Evolutionary conservation across 2,113 vertebrate genomes (phyloP), one percentile per base, ranked within the genome.

Genomic region (Prietella phreatophila): DNA sequence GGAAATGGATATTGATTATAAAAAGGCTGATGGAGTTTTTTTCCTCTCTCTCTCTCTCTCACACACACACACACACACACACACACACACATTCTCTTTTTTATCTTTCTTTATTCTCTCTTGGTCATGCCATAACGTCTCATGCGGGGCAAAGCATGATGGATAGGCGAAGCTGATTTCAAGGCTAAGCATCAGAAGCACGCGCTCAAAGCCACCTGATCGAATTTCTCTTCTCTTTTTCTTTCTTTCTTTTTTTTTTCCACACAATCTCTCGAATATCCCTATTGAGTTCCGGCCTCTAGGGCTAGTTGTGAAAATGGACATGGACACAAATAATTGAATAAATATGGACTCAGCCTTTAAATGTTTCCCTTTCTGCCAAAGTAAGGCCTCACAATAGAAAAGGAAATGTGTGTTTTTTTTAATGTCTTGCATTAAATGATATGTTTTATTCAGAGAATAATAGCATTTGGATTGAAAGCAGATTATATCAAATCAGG

Each of bases 1-100:
- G 94, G 92, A 94, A 95, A 95, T 95, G 93, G 95, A 95, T 95
- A 96, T 96, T 95, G 94, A 96, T 96, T 95, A 92, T 92, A 92
- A 93, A 93, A 93, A 93, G 92, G 91, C 92, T 95, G 90, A 90
- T 89, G 88, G 87, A 83, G 88, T 89, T 88, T 15, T 42, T 81
- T 65, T 33, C 20, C 55, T 61, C 53, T 90, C 65, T 88, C 87
- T 86, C 14, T 63, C 67, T 85, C 56, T 58, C 39, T n/a, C n/a
- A n/a, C n/a, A n/a, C n/a, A n/a, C n/a, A n/a, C 3, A 39, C 36
- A 39, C 36, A 39, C 61, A 39, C 39, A 39, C 1, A 39, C 39
- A 39, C 39, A 39, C 39, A 39, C 39, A 42, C 39, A 42, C 39
- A 86, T 33, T 88, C 25, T 85, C 71, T 87, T 42, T 39, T 63